Percentiles rank a stretch among this genome's conserved stretches.
phyloP scores from a whole-genome alignment of 2,888 invertebrate genomes.

The Cartodere bifasciata region DNA sequence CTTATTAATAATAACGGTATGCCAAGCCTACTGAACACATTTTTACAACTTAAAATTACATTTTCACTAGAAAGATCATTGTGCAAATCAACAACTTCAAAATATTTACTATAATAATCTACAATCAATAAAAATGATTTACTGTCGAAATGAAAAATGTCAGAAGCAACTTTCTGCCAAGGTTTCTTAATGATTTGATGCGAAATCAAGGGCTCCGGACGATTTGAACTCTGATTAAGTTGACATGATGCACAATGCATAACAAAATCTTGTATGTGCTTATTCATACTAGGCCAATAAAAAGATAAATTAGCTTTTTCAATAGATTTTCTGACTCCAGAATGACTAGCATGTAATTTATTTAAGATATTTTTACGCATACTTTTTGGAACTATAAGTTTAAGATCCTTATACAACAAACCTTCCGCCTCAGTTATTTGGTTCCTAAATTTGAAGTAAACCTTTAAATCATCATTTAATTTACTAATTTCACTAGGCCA shows the following conservation, averaged over 20 bases:
- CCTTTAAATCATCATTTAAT: conserved; percentile 2
- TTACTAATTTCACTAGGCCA: conserved; percentile 5
- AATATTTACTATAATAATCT: conserved; percentile 16
- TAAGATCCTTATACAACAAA: conserved; percentile 5
- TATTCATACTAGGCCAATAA: conserved; percentile 7
- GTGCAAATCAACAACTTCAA: conserved; percentile 14
- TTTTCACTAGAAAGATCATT: conserved; percentile 4
- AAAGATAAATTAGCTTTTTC: conserved; percentile 4
- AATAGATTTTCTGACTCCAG: conserved; percentile 4
- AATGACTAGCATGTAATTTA: conserved; percentile 7
- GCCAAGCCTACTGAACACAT: conserved; percentile 3
- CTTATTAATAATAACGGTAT: conserved; percentile 1
- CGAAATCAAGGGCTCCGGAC: conserved; percentile 14
- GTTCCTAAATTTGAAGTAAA: conserved; percentile 3
- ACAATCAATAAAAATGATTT: conserved; percentile 13
- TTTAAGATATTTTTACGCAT: conserved; percentile 6
- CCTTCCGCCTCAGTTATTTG: conserved; percentile 1
- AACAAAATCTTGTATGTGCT: conserved; percentile 3
- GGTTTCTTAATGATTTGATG: conserved; percentile 14
- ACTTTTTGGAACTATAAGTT: conserved; percentile 6
- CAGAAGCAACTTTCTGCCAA: conserved; percentile 16
- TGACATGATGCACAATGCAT: conserved; percentile 2
- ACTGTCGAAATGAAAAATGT: conserved; percentile 13
- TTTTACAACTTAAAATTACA: conserved; percentile 1
- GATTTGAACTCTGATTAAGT: conserved; percentile 2